Conservation (phyloP, 2,888 invertebrate species). For the Odontocerum albicorne region DNA sequence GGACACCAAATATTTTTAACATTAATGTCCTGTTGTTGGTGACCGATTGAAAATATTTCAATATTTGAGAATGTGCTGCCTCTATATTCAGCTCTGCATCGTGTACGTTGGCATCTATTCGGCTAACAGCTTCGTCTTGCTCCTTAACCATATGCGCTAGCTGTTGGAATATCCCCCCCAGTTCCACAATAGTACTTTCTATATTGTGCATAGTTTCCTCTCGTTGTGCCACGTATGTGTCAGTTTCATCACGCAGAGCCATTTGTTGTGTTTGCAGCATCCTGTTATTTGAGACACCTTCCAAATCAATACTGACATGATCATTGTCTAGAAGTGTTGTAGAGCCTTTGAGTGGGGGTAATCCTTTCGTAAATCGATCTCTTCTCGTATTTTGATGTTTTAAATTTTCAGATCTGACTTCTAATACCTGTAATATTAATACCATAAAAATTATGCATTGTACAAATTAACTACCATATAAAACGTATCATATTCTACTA, state of each 20-base stretch:
- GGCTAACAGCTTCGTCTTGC: conserved; percentile 96
- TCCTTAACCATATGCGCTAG: conserved; percentile 96
- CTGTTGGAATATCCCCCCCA: conserved; percentile 98
- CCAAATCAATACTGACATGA: conserved; percentile 86
- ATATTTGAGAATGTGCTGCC: conserved; percentile 94
- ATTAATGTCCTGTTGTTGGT: conserved; percentile 98
- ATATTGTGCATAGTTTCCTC: conserved; percentile 99
- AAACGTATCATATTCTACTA: no score
- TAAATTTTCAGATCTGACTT: conserved; percentile 96
- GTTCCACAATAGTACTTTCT: conserved; percentile 97
- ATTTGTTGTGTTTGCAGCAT: conserved; percentile 61
- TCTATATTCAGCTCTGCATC: conserved; percentile 96
- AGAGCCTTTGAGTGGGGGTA: conserved; percentile 52
- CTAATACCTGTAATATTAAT: conserved; percentile 67
- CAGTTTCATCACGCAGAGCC: conserved; percentile 81
- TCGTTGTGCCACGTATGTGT: conserved; percentile 87
- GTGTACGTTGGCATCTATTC: conserved; percentile 96
- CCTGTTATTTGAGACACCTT: conserved; percentile 56
- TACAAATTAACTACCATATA: no score
- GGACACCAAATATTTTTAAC: conserved; percentile 98
- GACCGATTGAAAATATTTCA: conserved; percentile 96
- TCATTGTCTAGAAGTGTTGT: conserved; percentile 60
- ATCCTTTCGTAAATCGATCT: conserved; percentile 75
- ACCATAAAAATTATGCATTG: no score
- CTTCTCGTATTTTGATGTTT: conserved; percentile 92